phyloP scores from a whole-genome alignment of 2,888 invertebrate genomes.

The Elysia crispata region DNA sequence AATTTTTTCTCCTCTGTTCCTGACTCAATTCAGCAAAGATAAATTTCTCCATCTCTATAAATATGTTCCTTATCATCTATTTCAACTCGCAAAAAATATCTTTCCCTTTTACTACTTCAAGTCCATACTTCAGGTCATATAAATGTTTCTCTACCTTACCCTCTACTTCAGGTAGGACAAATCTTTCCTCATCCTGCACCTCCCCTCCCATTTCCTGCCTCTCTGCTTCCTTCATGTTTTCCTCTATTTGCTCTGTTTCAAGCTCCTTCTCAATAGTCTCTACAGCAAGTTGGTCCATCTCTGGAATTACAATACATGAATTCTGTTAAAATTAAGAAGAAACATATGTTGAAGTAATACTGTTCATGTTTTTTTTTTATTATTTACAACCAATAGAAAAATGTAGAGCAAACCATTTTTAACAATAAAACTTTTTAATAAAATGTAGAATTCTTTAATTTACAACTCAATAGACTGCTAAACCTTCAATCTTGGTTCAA shows the following conservation, averaged over 20 bases:
- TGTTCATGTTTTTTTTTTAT: background rate
- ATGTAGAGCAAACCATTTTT: no score
- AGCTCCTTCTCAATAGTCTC: slow-evolving; percentile 74
- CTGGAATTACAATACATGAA: slow-evolving; percentile 50
- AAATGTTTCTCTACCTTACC: slow-evolving; percentile 47
- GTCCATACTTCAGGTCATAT: no score
- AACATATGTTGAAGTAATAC: background rate
- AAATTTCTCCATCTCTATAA: no score
- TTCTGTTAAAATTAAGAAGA: background rate
- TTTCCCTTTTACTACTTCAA: no score
- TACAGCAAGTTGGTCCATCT: slow-evolving; percentile 67
- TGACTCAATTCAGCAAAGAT: no score
- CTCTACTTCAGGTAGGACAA: slow-evolving; percentile 54
- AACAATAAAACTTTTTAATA: no score
- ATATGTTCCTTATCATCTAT: no score
- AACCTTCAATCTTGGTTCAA: no score
- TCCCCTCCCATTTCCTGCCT: slow-evolving; percentile 57
- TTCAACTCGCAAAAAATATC: no score
- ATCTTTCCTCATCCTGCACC: slow-evolving; percentile 52
- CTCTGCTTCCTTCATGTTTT: slow-evolving; percentile 63
- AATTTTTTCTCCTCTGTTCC: no score
- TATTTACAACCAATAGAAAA: no score
- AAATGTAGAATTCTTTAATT: no score
- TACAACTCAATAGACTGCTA: background rate
- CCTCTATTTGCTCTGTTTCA: slow-evolving; percentile 72